Evolutionary conservation across 2,113 vertebrate genomes (phyloP).

Genomic region (Mormyrus lacerda): DNA sequence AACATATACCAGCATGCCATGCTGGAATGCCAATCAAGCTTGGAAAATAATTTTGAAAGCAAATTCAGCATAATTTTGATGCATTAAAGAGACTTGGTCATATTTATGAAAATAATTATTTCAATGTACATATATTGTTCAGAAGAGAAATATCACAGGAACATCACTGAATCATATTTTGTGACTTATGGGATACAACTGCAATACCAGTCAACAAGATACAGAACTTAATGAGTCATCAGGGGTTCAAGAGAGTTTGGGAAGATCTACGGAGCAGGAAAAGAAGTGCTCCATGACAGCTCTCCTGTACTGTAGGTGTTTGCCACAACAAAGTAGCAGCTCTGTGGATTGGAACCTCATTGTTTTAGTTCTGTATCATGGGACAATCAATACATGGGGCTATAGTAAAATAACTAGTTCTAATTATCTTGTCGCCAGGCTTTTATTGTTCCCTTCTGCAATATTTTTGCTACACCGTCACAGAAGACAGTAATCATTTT

Average conservation of each 20-base stretch:
- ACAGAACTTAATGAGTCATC: neutral
- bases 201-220: neutral
- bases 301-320: neutral
- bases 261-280: neutral
- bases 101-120: neutral
- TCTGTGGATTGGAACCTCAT: neutral
- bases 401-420: neutral
- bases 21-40: neutral
- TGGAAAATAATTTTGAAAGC: neutral
- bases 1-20: neutral
- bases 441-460: neutral
- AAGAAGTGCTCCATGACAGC: neutral
- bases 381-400: neutral
- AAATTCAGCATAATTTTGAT: neutral
- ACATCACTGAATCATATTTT: neutral
- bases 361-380: neutral
- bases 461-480: neutral
- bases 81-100: neutral
- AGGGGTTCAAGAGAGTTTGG: neutral
- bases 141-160: conserved; percentile 11
- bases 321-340: neutral
- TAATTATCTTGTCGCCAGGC: neutral
- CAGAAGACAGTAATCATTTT: neutral
- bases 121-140: conserved; percentile 27
- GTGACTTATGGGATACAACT: conserved; percentile 1